Conservation (phyloP, 2,113 vertebrate species). For the Mus spicilegus region DNA sequence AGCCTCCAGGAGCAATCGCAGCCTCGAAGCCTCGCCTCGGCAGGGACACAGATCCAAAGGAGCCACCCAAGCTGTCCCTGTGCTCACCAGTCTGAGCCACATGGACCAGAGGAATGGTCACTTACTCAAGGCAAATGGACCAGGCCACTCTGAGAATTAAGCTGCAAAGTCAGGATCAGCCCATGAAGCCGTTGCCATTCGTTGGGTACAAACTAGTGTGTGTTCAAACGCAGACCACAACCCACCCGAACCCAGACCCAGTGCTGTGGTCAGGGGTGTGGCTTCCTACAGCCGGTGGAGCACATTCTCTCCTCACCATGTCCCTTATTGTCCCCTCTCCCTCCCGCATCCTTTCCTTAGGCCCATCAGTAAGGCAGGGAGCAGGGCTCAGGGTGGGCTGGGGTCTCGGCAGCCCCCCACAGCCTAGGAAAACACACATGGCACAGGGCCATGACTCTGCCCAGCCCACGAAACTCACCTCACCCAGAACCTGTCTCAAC, state of each 20-base stretch:
- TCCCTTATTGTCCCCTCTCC: not conserved
- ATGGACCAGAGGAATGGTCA: not conserved
- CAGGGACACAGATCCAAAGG: not conserved
- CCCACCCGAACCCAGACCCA: not conserved
- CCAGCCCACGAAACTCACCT: conserved; percentile 91
- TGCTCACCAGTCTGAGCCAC: not conserved
- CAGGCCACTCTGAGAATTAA: not conserved
- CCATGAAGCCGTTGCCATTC: not conserved
- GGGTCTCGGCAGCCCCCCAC: conserved; percentile 64
- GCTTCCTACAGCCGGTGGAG: not conserved
- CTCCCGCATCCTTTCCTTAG: not conserved
- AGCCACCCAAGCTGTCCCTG: fast-evolving
- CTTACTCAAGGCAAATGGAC: not conserved
- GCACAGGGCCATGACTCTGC: conserved; percentile 87
- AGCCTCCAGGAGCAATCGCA: not conserved
- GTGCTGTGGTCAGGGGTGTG: not conserved
- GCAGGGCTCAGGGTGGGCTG: not conserved
- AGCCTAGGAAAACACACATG: conserved; percentile 71
- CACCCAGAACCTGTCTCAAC: conserved; percentile 92
- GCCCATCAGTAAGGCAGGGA: not conserved
- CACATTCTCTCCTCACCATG: not conserved
- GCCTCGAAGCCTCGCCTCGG: not conserved
- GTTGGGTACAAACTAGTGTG: not conserved
- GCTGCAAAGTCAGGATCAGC: too few relatives aligned
- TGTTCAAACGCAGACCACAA: not conserved